These are phyloP conservation scores for Cryptus armator DNA, from an alignment of 2,888 invertebrate genomes.

Conservation along the genomic window DNA sequence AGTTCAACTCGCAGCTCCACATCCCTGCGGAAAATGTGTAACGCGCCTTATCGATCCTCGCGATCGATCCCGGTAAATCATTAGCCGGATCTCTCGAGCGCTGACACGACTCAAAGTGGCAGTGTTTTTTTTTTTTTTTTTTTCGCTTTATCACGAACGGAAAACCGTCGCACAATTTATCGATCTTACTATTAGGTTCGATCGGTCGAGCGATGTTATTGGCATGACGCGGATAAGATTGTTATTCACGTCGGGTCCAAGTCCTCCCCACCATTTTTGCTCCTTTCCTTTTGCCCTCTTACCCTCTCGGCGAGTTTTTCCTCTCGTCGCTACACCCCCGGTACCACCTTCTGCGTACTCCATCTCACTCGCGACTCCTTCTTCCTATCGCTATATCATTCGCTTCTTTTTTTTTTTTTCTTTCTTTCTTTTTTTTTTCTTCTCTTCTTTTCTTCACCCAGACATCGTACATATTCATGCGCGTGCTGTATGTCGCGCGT, in stretches of 20 bases:
- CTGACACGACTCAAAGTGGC: constrained; percentile 2
- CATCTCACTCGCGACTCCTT: constrained; percentile 31
- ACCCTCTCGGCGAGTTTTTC: constrained; percentile 20
- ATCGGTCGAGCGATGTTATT: constrained; percentile 67
- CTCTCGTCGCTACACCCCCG: constrained; percentile 3
- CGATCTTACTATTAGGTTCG: constrained; percentile 49
- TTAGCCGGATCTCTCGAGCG: neutral
- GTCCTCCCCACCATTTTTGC: constrained; percentile 67
- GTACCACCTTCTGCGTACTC: constrained; percentile 29
- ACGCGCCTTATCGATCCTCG: constrained; percentile 38
- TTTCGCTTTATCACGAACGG: constrained; percentile 31
- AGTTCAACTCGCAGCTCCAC: neutral
- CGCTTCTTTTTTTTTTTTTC: constrained; percentile 54
- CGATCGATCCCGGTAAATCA: constrained; percentile 10
- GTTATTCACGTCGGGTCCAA: constrained; percentile 78
- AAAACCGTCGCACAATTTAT: constrained; percentile 63
- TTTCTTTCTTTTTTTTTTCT: constrained; percentile 65
- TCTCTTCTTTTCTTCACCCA: constrained; percentile 75
- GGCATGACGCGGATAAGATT: constrained; percentile 81
- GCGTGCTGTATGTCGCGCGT: constrained; percentile 78
- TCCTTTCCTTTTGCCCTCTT: constrained; percentile 16
- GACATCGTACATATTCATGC: constrained; percentile 84
- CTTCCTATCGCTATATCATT: constrained; percentile 37
- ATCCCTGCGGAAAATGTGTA: constrained; percentile 6
- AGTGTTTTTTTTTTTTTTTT: neutral